Percentiles rank a stretch among this genome's conserved stretches.
Evolutionary conservation across 2,888 invertebrate species (phyloP).

Genomic region (Pristionchus entomophagus): DNA sequence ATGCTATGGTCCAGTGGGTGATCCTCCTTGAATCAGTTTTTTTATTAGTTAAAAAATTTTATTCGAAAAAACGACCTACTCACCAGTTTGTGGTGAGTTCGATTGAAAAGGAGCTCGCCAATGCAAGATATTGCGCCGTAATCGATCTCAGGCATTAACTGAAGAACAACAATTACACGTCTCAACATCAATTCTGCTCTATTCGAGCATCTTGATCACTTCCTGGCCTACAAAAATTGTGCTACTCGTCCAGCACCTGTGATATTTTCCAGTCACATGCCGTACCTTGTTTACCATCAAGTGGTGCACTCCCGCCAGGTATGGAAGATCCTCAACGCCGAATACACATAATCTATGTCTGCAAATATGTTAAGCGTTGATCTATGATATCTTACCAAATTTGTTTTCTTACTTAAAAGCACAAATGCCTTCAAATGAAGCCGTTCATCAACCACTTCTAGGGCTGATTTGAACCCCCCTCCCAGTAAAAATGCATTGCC

Average conservation of each 20-base stretch:
- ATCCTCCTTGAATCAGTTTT: not conserved
- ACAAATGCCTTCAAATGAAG: not conserved
- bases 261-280: not conserved
- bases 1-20: constrained; percentile 13
- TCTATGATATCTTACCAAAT: no score
- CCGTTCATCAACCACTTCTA: no score
- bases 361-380: no score
- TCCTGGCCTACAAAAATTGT: no score
- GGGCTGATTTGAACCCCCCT: no score
- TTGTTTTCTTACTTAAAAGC: no score
- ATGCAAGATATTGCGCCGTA: constrained; percentile 40
- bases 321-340: constrained; percentile 40
- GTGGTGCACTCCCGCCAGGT: constrained; percentile 19
- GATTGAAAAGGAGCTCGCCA: constrained; percentile 35
- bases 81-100: constrained; percentile 17
- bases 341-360: constrained; percentile 28
- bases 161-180: no score
- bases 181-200: no score
- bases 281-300: constrained; percentile 25
- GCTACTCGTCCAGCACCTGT: no score
- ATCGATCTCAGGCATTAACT: constrained; percentile 29
- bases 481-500: no score
- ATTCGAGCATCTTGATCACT: no score
- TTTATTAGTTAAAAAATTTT: not conserved
- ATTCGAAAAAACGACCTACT: no score